Percentiles rank a stretch among this genome's conserved stretches.
These are phyloP conservation scores for Potorous gilbertii DNA, from an alignment of 2,797 vertebrate genomes.

Conservation along the genomic window DNA sequence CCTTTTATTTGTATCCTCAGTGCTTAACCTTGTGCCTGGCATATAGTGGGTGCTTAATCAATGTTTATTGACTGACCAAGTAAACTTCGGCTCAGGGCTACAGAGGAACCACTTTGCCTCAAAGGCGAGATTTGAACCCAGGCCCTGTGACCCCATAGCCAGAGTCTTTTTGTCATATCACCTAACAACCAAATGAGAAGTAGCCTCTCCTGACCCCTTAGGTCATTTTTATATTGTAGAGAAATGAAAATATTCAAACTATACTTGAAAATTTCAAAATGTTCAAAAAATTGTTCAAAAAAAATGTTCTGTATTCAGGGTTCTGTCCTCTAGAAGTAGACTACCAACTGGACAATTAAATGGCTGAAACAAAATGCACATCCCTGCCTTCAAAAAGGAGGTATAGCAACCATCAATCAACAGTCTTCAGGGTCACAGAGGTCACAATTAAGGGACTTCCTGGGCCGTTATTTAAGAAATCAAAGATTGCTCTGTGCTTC, in stretches of 20 bases:
- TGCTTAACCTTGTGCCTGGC: accelerated
- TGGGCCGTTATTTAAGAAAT: not conserved
- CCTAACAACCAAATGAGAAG: not conserved
- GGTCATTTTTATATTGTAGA: not conserved
- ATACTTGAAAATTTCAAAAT: not conserved
- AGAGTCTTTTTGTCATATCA: not conserved
- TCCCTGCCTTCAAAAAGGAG: slow-evolving; percentile 44
- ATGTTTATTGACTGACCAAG: not conserved
- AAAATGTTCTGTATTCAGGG: slow-evolving; percentile 27
- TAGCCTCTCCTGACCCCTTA: not conserved
- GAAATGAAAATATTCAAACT: not conserved
- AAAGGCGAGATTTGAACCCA: not conserved
- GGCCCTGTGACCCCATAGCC: not conserved
- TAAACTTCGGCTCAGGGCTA: not conserved
- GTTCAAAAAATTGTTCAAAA: too few species aligned
- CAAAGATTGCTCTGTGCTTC: not conserved
- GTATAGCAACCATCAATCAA: not conserved
- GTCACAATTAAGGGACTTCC: not conserved
- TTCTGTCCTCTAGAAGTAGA: slow-evolving; percentile 27
- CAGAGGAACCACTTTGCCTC: too few species aligned
- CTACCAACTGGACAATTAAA: not conserved
- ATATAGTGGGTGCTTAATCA: not conserved
- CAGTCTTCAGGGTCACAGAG: not conserved
- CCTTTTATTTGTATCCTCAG: not conserved
- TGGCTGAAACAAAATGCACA: slow-evolving; percentile 9